These are phyloP conservation scores for Andrena minutula DNA, from an alignment of 2,888 invertebrate species.

Conservation along the genomic window DNA sequence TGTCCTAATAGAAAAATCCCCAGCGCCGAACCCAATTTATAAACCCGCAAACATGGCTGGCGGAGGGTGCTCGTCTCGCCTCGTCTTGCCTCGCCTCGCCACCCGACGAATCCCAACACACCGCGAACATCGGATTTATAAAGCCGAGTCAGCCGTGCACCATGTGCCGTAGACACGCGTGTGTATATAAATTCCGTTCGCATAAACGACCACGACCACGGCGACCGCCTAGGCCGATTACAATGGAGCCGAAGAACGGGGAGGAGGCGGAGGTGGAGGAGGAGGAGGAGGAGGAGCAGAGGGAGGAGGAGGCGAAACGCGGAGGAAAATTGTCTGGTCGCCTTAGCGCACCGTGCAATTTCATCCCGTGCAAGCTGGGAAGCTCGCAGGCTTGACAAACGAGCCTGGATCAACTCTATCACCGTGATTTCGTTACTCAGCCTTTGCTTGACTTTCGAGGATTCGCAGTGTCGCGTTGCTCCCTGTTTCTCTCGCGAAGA, in stretches of 20 bases:
- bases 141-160: slow-evolving; percentile 65
- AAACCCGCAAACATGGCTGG: slow-evolving; percentile 85
- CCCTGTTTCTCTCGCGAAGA: slow-evolving; percentile 11
- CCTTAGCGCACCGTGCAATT: slow-evolving; percentile 44
- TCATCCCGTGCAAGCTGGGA: slow-evolving; percentile 41
- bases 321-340: slow-evolving; percentile 51
- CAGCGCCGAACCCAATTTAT: slow-evolving; percentile 85
- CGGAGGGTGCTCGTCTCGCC: slow-evolving; percentile 67
- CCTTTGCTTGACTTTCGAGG: slow-evolving; percentile 52
- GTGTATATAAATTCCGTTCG: slow-evolving; percentile 60
- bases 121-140: slow-evolving; percentile 78
- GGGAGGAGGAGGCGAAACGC: slow-evolving; percentile 1
- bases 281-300: neutral
- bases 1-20: slow-evolving; percentile 85
- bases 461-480: slow-evolving; percentile 35
- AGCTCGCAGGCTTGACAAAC: slow-evolving; percentile 46
- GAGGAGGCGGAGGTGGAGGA: neutral
- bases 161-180: slow-evolving; percentile 62
- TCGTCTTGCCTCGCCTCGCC: slow-evolving; percentile 53
- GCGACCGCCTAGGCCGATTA: slow-evolving; percentile 21
- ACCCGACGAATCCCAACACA: slow-evolving; percentile 74
- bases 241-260: neutral
- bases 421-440: slow-evolving; percentile 55
- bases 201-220: slow-evolving; percentile 49
- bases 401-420: slow-evolving; percentile 57